Evolutionary conservation across 1,140 invertebrate genomes (phyloP).

Genomic region (Pygmarrhopalites habei): DNA sequence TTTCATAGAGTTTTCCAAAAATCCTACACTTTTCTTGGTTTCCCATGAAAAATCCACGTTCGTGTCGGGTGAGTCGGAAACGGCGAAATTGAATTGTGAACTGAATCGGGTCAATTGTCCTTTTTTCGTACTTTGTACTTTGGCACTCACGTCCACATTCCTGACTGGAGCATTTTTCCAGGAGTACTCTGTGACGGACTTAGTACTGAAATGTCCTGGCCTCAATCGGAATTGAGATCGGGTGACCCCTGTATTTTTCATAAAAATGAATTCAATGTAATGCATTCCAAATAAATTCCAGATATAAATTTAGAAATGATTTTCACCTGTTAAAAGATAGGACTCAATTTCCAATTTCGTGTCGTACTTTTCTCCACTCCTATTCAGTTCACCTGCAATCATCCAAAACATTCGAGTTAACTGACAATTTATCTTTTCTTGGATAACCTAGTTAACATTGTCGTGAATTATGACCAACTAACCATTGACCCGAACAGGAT

Average conservation of each 20-base stretch:
- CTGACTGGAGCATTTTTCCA: slow-evolving; percentile 34
- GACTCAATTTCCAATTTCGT: slow-evolving; percentile 31
- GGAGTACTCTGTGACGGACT: slow-evolving; percentile 40
- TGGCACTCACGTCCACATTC: slow-evolving; percentile 39
- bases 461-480: neutral
- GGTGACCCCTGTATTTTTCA: slow-evolving; percentile 39
- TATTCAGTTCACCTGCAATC: slow-evolving; percentile 37
- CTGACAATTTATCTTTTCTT: neutral
- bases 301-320: too few species aligned
- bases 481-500: slow-evolving; percentile 40
- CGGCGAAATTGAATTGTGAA: slow-evolving; percentile 17
- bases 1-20: slow-evolving; percentile 40
- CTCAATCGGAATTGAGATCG: slow-evolving; percentile 36
- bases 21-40: slow-evolving; percentile 38
- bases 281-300: too few species aligned
- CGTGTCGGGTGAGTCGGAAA: slow-evolving; percentile 38
- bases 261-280: too few species aligned
- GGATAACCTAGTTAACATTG: slow-evolving; percentile 1
- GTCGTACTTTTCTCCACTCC: slow-evolving; percentile 32
- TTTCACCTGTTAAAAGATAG: slow-evolving; percentile 37
- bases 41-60: slow-evolving; percentile 40
- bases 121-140: slow-evolving; percentile 31
- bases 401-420: too few species aligned
- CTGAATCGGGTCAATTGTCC: slow-evolving; percentile 38
- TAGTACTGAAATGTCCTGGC: slow-evolving; percentile 35